Percentiles rank a stretch among this genome's conserved stretches.
These are phyloP conservation scores for Colletes latitarsis DNA, from an alignment of 1,140 invertebrate genomes.

Conservation along the genomic window DNA sequence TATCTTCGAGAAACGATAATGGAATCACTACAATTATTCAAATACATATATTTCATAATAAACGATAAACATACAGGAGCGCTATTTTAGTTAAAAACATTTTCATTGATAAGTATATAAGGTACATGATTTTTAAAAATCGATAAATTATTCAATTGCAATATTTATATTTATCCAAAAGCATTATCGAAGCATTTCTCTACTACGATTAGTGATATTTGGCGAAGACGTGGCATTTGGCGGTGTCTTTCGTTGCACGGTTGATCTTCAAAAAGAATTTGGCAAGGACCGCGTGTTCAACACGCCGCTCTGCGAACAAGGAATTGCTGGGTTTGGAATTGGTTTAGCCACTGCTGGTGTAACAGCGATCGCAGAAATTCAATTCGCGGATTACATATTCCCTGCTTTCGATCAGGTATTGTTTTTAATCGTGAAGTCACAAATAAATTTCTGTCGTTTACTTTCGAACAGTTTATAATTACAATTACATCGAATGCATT, in stretches of 20 bases:
- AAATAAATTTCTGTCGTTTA: neutral
- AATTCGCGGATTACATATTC: conserved; percentile 99
- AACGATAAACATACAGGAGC: neutral
- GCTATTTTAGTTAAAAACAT: neutral
- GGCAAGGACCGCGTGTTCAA: conserved; percentile 98
- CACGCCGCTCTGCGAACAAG: conserved; percentile 98
- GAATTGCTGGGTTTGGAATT: conserved; percentile 98
- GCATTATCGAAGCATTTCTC: conserved; percentile 1
- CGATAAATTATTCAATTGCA: neutral
- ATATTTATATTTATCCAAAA: too few species aligned
- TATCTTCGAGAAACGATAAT: neutral
- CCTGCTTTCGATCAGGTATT: conserved; percentile 98
- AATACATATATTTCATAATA: neutral
- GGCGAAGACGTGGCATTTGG: conserved; percentile 99
- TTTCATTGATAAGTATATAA: conserved; percentile 12
- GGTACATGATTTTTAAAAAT: conserved; percentile 11
- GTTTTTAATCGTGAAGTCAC: neutral
- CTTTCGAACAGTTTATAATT: too few species aligned
- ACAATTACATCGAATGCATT: too few species aligned
- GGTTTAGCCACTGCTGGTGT: conserved; percentile 94
- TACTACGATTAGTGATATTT: conserved; percentile 88
- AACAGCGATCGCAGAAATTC: conserved; percentile 98
- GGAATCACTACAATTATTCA: neutral
- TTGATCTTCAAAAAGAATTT: conserved; percentile 96
- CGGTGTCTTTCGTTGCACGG: conserved; percentile 98